Percentiles rank a stretch among this genome's conserved stretches.
phyloP scores from a whole-genome alignment of 2,888 invertebrate species.

The Alloscopus bannaensis region DNA sequence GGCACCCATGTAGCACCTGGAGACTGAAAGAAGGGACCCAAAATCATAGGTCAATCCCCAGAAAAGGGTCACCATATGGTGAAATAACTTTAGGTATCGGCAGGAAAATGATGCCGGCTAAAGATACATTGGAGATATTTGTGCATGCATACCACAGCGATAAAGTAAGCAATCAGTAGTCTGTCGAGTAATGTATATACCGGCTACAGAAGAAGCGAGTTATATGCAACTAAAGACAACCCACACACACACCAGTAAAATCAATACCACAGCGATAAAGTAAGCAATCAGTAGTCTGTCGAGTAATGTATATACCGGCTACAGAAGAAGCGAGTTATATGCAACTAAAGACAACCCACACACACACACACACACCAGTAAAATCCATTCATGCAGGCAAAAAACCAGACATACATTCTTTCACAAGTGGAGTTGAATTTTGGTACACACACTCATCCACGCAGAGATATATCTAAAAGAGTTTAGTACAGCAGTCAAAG shows the following conservation, averaged over 20 bases:
- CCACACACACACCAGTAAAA: constrained; percentile 18
- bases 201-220: constrained; percentile 26
- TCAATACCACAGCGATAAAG: too few species aligned
- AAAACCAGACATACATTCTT: constrained; percentile 48
- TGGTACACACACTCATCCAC: constrained; percentile 2
- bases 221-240: constrained; percentile 33
- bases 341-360: constrained; percentile 52
- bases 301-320: constrained; percentile 66
- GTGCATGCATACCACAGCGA: constrained; percentile 17
- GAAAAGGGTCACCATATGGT: constrained; percentile 66
- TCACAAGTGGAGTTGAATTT: background rate
- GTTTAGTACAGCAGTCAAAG: too few species aligned
- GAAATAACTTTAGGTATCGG: constrained; percentile 35
- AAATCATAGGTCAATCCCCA: constrained; percentile 28
- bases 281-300: too few species aligned
- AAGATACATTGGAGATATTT: constrained; percentile 21
- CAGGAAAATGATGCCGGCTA: constrained; percentile 45
- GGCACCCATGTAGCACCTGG: constrained; percentile 45
- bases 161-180: too few species aligned
- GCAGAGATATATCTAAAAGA: background rate
- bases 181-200: background rate
- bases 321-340: constrained; percentile 23
- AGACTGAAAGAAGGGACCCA: constrained; percentile 26
- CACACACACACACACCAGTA: constrained; percentile 35
- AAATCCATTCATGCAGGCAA: constrained; percentile 55